phyloP scores from a whole-genome alignment of 2,888 invertebrate species.

The Drosophila leonis region DNA sequence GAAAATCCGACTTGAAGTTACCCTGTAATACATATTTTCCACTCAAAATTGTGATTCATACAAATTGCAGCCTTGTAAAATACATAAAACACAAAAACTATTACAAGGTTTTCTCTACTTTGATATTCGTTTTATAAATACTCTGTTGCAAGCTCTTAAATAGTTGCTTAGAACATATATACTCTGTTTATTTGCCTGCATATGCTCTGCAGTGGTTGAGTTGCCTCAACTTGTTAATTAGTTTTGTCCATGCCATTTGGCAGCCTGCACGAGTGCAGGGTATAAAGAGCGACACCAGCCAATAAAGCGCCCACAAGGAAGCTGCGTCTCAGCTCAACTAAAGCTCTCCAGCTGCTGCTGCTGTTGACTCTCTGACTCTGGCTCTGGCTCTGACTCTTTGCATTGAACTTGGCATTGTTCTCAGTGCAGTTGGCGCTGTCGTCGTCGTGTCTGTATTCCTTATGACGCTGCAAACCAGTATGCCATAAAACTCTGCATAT shows the following conservation, averaged over 20 bases:
- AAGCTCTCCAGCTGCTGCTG: conserved; percentile 8
- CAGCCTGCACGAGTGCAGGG: conserved; percentile 18
- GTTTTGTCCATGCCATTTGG: background rate
- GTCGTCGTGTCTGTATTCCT: conserved; percentile 65
- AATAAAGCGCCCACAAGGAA: conserved; percentile 68
- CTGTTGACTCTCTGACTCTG: background rate
- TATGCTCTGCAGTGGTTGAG: background rate
- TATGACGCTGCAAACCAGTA: conserved; percentile 71
- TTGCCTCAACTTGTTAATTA: background rate
- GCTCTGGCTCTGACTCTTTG: conserved; percentile 41
- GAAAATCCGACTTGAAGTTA: no score
- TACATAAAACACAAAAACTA: no score
- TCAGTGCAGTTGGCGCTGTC: conserved; percentile 38
- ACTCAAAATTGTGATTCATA: no score
- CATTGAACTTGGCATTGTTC: conserved; percentile 69
- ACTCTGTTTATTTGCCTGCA: background rate
- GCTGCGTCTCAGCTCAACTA: conserved; percentile 25
- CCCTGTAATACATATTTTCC: no score
- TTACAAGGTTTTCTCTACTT: no score
- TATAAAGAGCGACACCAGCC: conserved; percentile 34
- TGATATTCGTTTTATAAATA: no score
- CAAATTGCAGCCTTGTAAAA: no score
- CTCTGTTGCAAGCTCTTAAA: background rate
- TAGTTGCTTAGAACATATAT: background rate
- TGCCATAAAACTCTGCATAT: conserved; percentile 65